Conservation (phyloP, 2,888 invertebrate genomes). For the Sinelater perroti region DNA sequence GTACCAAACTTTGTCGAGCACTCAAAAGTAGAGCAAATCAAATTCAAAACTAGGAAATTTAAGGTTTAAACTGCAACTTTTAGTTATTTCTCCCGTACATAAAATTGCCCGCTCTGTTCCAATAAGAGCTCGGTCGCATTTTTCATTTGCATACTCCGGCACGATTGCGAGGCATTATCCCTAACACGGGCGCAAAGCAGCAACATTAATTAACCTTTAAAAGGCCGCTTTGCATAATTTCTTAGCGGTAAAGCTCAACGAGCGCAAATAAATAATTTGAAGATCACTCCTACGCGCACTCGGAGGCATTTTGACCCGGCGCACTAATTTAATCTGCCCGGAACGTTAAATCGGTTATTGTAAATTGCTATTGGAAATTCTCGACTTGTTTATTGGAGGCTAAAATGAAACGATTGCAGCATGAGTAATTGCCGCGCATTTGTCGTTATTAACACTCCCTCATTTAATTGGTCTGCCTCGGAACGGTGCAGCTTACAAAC, state of each 20-base stretch:
- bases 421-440: not conserved
- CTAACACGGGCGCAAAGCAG: too few species aligned
- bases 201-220: constrained; percentile 9
- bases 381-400: constrained; percentile 16
- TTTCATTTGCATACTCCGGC: too few species aligned
- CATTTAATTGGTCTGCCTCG: not conserved
- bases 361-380: constrained; percentile 17
- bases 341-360: constrained; percentile 14
- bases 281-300: constrained; percentile 8
- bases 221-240: not conserved
- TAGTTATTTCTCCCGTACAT: too few species aligned
- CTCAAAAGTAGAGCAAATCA: too few species aligned
- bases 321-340: constrained; percentile 20
- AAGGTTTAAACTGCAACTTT: too few species aligned
- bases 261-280: constrained; percentile 26
- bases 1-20: too few species aligned
- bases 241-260: constrained; percentile 7
- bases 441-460: constrained; percentile 6
- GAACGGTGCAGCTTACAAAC: too few species aligned
- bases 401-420: constrained; percentile 9
- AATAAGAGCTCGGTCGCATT: too few species aligned
- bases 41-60: too few species aligned
- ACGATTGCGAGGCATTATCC: too few species aligned
- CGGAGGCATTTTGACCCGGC: constrained; percentile 2
- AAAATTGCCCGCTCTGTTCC: too few species aligned